These are phyloP conservation scores for Mythimna pallens DNA, from an alignment of 2,888 invertebrate species.

Conservation along the genomic window DNA sequence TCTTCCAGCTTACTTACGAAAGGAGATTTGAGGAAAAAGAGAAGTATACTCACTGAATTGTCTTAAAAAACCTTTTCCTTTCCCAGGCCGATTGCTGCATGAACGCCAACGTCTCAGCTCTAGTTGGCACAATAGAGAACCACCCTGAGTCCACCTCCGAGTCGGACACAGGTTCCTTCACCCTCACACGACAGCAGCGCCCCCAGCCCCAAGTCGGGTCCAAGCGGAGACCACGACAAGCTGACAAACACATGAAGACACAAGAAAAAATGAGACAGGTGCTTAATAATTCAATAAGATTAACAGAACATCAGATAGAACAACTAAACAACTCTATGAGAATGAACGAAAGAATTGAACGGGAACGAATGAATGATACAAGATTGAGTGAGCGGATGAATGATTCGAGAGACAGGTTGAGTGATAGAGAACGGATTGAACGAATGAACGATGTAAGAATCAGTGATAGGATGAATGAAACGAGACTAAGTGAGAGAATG, in stretches of 20 bases:
- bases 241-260: constrained; percentile 80
- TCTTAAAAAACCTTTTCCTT: not conserved
- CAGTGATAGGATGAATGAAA: constrained; percentile 63
- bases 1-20: no score
- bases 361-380: constrained; percentile 62
- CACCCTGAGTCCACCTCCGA: constrained; percentile 88
- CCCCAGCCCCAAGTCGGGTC: constrained; percentile 86
- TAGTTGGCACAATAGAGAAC: constrained; percentile 88
- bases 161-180: constrained; percentile 87
- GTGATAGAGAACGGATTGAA: constrained; percentile 61
- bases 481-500: constrained; percentile 61
- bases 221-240: constrained; percentile 81
- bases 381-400: constrained; percentile 60
- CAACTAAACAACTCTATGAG: constrained; percentile 75
- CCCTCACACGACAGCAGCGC: constrained; percentile 84
- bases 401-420: constrained; percentile 58
- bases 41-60: no score
- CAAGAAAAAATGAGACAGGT: constrained; percentile 78
- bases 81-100: constrained; percentile 88
- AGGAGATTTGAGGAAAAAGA: no score
- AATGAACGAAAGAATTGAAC: constrained; percentile 66
- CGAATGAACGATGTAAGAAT: constrained; percentile 64
- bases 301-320: constrained; percentile 73
- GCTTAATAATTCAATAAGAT: constrained; percentile 67
- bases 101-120: constrained; percentile 84